Evolutionary conservation across 2,888 invertebrate genomes (phyloP).

Genomic region (Cylloceria caligata): DNA sequence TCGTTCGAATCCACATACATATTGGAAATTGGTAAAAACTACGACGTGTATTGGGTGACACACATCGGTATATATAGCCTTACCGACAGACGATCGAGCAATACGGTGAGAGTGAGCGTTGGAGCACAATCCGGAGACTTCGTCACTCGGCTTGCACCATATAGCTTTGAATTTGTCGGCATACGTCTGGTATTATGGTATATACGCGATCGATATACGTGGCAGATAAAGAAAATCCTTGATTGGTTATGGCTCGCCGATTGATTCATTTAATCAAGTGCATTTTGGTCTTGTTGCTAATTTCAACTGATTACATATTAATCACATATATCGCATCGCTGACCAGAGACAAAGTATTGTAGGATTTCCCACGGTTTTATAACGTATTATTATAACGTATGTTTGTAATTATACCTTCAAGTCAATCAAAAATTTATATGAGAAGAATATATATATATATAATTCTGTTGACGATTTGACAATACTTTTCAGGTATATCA

Average conservation of each 20-base stretch:
- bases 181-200: neutral
- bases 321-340: neutral
- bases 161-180: slow-evolving; percentile 15
- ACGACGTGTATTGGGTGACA: neutral
- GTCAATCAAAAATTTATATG: no score
- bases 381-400: no score
- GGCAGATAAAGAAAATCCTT: neutral
- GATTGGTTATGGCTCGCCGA: neutral
- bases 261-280: neutral
- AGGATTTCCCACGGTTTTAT: no score
- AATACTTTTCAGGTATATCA: no score
- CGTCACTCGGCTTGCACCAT: neutral
- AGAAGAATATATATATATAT: no score
- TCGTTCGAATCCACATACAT: slow-evolving; percentile 13
- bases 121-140: neutral
- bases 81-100: neutral
- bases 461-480: no score
- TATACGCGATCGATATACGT: slow-evolving; percentile 12
- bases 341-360: no score
- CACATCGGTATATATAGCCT: neutral
- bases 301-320: neutral
- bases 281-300: neutral
- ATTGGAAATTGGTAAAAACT: neutral
- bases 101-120: neutral
- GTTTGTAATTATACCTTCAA: no score